Conservation (phyloP, 2,113 vertebrate genomes). For the Vulpes vulpes region DNA sequence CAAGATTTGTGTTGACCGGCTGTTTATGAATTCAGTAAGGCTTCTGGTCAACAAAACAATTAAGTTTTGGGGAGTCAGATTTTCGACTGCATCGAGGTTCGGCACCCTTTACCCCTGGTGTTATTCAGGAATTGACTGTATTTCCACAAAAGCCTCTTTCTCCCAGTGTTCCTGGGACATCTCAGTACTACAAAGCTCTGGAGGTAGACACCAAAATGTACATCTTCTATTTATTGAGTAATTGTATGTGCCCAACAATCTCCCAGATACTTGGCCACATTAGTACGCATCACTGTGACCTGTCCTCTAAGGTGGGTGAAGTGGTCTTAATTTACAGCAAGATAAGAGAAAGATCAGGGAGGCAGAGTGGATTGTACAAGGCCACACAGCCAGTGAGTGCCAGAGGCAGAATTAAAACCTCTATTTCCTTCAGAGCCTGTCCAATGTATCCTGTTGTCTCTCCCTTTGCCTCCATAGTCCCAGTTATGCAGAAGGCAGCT, state of each 20-base stretch:
- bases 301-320: background rate
- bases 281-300: accelerated
- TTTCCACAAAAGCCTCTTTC: slow-evolving; percentile 11
- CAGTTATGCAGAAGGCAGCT: background rate
- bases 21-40: background rate
- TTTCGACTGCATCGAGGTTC: background rate
- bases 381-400: too few relatives aligned
- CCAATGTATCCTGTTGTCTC: too few relatives aligned
- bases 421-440: background rate
- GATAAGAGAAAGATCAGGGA: background rate
- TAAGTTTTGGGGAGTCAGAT: background rate
- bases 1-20: background rate
- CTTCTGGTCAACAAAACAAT: background rate
- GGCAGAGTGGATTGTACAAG: background rate
- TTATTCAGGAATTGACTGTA: background rate
- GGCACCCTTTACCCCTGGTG: background rate
- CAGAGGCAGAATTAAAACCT: background rate
- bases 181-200: background rate
- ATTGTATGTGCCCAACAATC: background rate
- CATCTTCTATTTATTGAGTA: background rate
- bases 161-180: background rate
- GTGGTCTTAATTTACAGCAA: background rate
- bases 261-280: too few relatives aligned
- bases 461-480: background rate
- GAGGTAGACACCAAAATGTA: background rate